Base-by-base conservation (phyloP, 2,888 invertebrate species). In the Acanthosoma haemorrhoidale region DNA sequence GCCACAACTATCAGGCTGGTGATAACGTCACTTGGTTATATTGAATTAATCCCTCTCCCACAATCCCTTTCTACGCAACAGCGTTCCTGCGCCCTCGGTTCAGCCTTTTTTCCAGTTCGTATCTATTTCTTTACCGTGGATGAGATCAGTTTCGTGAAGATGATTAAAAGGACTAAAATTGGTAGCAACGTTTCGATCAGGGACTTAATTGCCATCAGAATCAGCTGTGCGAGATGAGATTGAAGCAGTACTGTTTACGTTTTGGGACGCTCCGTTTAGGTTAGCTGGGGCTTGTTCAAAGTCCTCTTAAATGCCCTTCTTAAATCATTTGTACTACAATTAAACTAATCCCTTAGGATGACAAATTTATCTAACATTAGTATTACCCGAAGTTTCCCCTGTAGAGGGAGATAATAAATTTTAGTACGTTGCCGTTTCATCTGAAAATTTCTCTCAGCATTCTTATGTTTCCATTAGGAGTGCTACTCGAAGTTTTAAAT, bases 401-500 rank as follows among this genome's bases (percentile, higher is more conserved):
- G n/a, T n/a, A n/a, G n/a, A n/a, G n/a, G n/a, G n/a, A n/a, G n/a
- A n/a, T n/a, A n/a, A n/a, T n/a, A n/a, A n/a, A n/a, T n/a, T n/a
- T n/a, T n/a, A n/a, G n/a, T n/a, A n/a, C n/a, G n/a, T n/a, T n/a
- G n/a, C n/a, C n/a, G 29, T 51, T 51, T 51, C 25, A 51, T 51
- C 21, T 51, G 25, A n/a, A 51, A 51, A 25, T 5, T 21, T 4
- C 13, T 13, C n/a, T n/a, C 51, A 25, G 25, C 51, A 25, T 51
- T 51, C 51, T 51, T 51, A 51, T 51, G 51, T 25, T 25, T 51
- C n/a, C n/a, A 21, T 51, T 51, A n/a, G 51, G 51, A 25, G 51
- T 51, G 51, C 25, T 51, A 25, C 29, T 51, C 29, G 51, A 51
- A 51, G 25, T 51, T 51, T 25, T 51, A 61, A 34, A 61, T 61